Percentiles rank a stretch among this genome's conserved stretches.
Evolutionary conservation across 2,113 vertebrate genomes (phyloP).

Genomic region (Neomonachus schauinslandi): DNA sequence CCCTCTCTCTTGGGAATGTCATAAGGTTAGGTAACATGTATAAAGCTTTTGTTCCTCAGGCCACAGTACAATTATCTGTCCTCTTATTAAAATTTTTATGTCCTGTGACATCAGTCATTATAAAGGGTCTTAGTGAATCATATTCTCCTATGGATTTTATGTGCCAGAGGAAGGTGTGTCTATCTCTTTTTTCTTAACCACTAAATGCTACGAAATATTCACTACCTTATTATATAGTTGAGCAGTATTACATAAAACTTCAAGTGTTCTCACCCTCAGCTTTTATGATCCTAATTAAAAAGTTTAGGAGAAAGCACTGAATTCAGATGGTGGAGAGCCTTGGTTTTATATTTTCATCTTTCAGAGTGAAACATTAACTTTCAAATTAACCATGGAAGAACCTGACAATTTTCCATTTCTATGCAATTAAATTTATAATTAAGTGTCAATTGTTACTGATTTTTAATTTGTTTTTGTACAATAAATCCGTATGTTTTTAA

Average conservation of each 20-base stretch:
- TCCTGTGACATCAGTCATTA: neutral
- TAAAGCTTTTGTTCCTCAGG: constrained; percentile 44
- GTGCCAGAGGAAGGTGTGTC: neutral
- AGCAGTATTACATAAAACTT: neutral
- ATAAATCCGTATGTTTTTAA: neutral
- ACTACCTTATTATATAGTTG: neutral
- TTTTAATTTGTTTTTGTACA: neutral
- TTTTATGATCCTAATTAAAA: constrained; percentile 28
- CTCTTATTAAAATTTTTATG: constrained; percentile 8
- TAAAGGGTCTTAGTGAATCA: neutral
- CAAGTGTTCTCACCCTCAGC: neutral
- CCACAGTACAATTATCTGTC: neutral
- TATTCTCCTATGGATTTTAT: neutral
- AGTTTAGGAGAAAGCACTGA: neutral
- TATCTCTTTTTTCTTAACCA: neutral
- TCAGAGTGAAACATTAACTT: neutral
- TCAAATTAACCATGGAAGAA: neutral
- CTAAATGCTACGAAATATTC: neutral
- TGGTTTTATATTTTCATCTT: neutral
- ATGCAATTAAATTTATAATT: neutral
- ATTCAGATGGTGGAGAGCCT: neutral
- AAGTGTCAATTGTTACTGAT: neutral
- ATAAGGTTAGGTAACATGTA: neutral
- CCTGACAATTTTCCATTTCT: neutral
- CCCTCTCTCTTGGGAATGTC: neutral